A percentile compares a stretch with the other conserved stretches of the same genome.
Evolutionary conservation across 1,140 invertebrate genomes (phyloP).

Genomic region (Drosophila erecta): DNA sequence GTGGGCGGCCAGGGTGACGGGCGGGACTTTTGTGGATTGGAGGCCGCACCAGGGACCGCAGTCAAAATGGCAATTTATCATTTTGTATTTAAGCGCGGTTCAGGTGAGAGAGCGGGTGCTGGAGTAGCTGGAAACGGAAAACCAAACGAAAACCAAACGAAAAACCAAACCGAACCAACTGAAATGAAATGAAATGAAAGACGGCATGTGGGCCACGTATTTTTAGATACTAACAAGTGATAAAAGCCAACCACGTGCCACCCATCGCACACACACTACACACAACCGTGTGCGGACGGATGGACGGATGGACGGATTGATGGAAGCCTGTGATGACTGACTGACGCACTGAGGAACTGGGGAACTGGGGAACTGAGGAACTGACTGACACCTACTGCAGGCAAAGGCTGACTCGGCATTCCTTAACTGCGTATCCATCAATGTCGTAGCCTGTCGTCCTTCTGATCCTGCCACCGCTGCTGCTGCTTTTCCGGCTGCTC

Average conservation of each 20-base stretch:
- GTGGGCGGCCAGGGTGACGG: not conserved
- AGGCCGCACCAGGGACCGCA: slow-evolving; percentile 50
- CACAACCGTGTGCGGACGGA: slow-evolving; percentile 5
- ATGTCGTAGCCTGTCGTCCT: slow-evolving; percentile 72
- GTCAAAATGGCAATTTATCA: slow-evolving; percentile 82
- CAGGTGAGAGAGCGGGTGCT: slow-evolving; percentile 47
- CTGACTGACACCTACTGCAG: slow-evolving; percentile 55
- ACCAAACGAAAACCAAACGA: slow-evolving; percentile 51
- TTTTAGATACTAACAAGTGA: slow-evolving; percentile 83
- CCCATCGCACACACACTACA: slow-evolving; percentile 25
- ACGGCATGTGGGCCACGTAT: slow-evolving; percentile 77
- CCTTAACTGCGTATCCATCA: slow-evolving; percentile 76
- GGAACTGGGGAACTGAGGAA: slow-evolving; percentile 61
- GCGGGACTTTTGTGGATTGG: not conserved
- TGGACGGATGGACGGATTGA: slow-evolving; percentile 24
- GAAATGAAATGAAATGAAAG: slow-evolving; percentile 71
- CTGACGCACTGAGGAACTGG: slow-evolving; percentile 34
- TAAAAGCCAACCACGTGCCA: slow-evolving; percentile 69
- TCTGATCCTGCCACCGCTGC: slow-evolving; percentile 19
- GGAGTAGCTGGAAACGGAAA: slow-evolving; percentile 8
- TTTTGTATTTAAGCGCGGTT: slow-evolving; percentile 75
- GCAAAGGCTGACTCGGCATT: slow-evolving; percentile 75
- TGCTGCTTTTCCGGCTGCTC: slow-evolving; percentile 29
- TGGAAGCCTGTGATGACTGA: slow-evolving; percentile 47
- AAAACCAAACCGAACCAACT: slow-evolving; percentile 58